Evolutionary conservation across 1,140 invertebrate species (phyloP).

Genomic region (Catajapyx aquilonaris): DNA sequence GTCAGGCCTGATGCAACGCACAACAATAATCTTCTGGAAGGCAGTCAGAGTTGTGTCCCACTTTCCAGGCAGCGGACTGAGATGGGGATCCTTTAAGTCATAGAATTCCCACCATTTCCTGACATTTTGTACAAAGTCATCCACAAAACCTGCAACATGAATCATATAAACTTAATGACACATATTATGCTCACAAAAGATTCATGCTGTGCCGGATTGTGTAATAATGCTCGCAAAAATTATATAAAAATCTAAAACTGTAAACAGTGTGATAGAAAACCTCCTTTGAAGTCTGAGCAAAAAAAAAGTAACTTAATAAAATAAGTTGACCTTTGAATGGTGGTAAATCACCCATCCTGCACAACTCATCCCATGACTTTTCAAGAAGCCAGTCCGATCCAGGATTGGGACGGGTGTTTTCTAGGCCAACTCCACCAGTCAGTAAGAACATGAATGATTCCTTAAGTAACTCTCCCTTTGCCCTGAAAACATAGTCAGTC

Average conservation of each 20-base stretch:
- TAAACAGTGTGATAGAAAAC: too few species aligned
- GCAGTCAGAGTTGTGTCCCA: conserved; percentile 17
- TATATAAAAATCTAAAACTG: too few species aligned
- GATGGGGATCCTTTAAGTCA: conserved; percentile 18
- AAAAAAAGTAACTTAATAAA: too few species aligned
- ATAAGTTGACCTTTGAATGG: conserved; percentile 20
- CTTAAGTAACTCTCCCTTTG: conserved; percentile 18
- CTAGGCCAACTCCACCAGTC: conserved; percentile 29
- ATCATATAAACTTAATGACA: neutral
- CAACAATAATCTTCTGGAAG: conserved; percentile 28
- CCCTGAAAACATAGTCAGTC: conserved; percentile 6
- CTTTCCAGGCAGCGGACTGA: conserved; percentile 20
- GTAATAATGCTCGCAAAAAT: too few species aligned
- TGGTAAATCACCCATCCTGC: conserved; percentile 21
- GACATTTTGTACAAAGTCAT: conserved; percentile 20
- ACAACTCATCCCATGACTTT: conserved; percentile 29
- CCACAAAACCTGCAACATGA: conserved; percentile 14
- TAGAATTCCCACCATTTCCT: conserved; percentile 24
- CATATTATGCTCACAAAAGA: too few species aligned
- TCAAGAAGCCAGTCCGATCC: conserved; percentile 21
- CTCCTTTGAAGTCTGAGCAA: too few species aligned
- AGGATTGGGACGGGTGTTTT: conserved; percentile 24
- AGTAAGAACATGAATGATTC: conserved; percentile 28
- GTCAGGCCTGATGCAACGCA: conserved; percentile 28
- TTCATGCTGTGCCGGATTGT: too few species aligned